Percentiles rank a stretch among this genome's conserved stretches.
These are phyloP conservation scores for Biston betularia DNA, from an alignment of 2,888 invertebrate genomes.

Conservation along the genomic window DNA sequence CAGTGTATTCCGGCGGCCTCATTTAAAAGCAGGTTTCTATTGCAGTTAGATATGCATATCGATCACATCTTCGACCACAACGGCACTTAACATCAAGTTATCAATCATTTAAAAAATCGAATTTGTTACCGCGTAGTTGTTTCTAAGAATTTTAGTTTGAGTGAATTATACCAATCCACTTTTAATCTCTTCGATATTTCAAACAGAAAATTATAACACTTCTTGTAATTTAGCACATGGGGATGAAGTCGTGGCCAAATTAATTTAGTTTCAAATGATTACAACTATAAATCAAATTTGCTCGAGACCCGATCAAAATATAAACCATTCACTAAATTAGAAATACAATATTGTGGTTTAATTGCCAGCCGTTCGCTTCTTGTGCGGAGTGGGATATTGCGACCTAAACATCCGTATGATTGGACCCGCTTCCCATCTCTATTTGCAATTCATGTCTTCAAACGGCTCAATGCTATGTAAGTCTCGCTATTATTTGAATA, in stretches of 20 bases:
- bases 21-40: too few relatives aligned
- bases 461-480: slow-evolving; percentile 47
- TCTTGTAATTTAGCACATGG: slow-evolving; percentile 10
- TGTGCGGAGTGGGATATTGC: slow-evolving; percentile 59
- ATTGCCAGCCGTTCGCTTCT: slow-evolving; percentile 66
- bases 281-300: slow-evolving; percentile 27
- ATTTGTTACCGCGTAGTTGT: too few relatives aligned
- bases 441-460: slow-evolving; percentile 72
- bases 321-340: slow-evolving; percentile 51
- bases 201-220: slow-evolving; percentile 1
- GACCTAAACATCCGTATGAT: slow-evolving; percentile 69
- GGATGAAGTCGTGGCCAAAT: slow-evolving; percentile 4
- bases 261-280: slow-evolving; percentile 17
- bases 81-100: too few relatives aligned
- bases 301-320: slow-evolving; percentile 43
- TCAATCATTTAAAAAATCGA: too few relatives aligned
- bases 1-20: too few relatives aligned
- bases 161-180: neutral
- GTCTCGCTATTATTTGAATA: slow-evolving; percentile 46
- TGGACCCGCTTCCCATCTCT: slow-evolving; percentile 61
- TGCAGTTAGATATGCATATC: too few relatives aligned
- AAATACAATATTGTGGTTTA: slow-evolving; percentile 65
- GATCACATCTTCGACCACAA: too few relatives aligned
- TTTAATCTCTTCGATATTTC: neutral
- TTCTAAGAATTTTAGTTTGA: neutral